Conservation (phyloP, 2,888 invertebrate species). For the Amiota mariae region DNA sequence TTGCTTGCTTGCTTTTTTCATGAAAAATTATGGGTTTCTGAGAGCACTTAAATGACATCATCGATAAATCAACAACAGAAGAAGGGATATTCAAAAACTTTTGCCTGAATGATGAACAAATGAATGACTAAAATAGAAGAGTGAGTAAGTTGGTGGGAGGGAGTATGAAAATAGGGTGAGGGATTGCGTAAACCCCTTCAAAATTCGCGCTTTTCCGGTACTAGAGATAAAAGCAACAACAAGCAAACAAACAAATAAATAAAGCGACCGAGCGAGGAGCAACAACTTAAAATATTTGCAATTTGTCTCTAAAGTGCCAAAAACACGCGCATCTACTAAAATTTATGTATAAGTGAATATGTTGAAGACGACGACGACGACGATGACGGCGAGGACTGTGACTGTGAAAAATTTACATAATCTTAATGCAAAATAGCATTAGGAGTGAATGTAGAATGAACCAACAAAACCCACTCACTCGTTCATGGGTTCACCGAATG, state of each 20-base stretch:
- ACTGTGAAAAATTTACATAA: conserved; percentile 57
- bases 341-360: neutral
- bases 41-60: conserved; percentile 12
- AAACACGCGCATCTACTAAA: conserved; percentile 54
- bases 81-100: neutral
- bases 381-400: conserved; percentile 30
- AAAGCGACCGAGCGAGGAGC: neutral
- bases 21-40: conserved; percentile 8
- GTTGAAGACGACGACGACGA: neutral
- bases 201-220: conserved; percentile 3
- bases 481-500: neutral
- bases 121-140: no score
- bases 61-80: conserved; percentile 14
- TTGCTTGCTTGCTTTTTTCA: no score
- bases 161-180: neutral
- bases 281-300: conserved; percentile 24
- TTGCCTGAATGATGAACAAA: no score
- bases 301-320: conserved; percentile 51
- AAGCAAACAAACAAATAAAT: no score
- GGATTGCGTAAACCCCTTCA: neutral
- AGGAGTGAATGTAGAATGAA: neutral
- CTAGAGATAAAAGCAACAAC: neutral
- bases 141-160: no score
- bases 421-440: conserved; percentile 57
- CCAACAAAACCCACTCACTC: neutral